A percentile compares a stretch with the other conserved stretches of the same genome.
Evolutionary conservation across 2,797 vertebrate species (phyloP).

Genomic region (Lithobates sylvaticus): DNA sequence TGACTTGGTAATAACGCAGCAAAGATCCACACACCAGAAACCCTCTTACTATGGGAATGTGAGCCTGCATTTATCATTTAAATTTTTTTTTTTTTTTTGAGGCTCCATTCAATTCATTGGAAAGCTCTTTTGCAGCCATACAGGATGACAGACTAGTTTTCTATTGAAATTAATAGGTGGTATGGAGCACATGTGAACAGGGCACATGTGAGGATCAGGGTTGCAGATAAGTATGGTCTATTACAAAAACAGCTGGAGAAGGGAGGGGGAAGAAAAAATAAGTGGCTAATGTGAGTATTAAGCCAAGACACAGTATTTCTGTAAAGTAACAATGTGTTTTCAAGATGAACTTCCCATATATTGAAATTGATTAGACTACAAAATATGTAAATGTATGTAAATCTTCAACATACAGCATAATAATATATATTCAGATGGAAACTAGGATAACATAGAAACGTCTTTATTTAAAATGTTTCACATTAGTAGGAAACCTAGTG

Average conservation of each 20-base stretch:
- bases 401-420: neutral
- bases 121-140: too few species aligned
- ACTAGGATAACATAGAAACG: neutral
- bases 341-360: neutral
- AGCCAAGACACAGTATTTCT: neutral
- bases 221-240: neutral
- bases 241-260: neutral
- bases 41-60: too few species aligned
- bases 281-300: neutral
- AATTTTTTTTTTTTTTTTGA: too few species aligned
- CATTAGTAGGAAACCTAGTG: neutral
- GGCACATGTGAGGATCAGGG: neutral
- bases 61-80: too few species aligned
- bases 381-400: conserved; percentile 1
- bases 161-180: too few species aligned
- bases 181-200: too few species aligned
- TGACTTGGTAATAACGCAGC: too few species aligned
- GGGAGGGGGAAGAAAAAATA: neutral
- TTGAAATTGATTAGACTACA: neutral
- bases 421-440: neutral
- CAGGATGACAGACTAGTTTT: too few species aligned
- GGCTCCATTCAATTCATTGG: too few species aligned
- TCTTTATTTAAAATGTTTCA: neutral
- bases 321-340: neutral
- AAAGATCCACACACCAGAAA: too few species aligned